These are phyloP conservation scores for Sternarchorhynchus goeldii DNA, from an alignment of 2,797 vertebrate species.

Conservation along the genomic window DNA sequence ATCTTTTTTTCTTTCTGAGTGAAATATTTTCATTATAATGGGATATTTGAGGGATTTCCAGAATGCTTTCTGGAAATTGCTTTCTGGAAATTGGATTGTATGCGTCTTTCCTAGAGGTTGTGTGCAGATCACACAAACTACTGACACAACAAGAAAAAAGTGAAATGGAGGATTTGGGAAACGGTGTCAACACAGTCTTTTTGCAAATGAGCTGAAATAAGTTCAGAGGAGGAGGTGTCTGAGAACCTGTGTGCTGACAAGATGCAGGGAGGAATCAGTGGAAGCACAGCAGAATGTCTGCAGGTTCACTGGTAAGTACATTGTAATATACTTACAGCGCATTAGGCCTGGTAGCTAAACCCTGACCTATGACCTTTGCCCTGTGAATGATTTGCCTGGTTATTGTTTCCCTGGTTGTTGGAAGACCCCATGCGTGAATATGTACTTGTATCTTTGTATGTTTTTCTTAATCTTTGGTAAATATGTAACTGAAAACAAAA, in stretches of 20 bases:
- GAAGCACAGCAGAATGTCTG: slow-evolving; percentile 51
- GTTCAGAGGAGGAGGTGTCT: slow-evolving; percentile 46
- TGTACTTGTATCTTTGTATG: slow-evolving; percentile 65
- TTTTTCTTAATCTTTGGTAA: slow-evolving; percentile 61
- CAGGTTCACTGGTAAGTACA: slow-evolving; percentile 50
- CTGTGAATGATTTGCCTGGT: slow-evolving; percentile 35
- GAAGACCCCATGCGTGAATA: slow-evolving; percentile 41
- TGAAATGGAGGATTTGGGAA: not conserved
- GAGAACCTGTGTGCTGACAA: not conserved
- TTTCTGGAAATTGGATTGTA: not conserved
- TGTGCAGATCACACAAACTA: not conserved
- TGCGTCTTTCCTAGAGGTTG: not conserved
- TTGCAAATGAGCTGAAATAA: slow-evolving; percentile 8
- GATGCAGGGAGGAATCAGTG: slow-evolving; percentile 45
- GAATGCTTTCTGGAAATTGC: not conserved
- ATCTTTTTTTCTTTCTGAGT: not conserved
- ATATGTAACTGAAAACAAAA: slow-evolving; percentile 52
- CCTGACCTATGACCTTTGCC: slow-evolving; percentile 62
- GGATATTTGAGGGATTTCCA: slow-evolving; percentile 10
- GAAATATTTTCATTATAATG: slow-evolving; percentile 10
- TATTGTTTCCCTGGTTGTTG: slow-evolving; percentile 26
- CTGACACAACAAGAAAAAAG: not conserved
- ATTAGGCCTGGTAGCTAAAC: slow-evolving; percentile 75
- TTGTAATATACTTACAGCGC: slow-evolving; percentile 37
- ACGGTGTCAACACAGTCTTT: not conserved